phyloP scores from a whole-genome alignment of 2,113 vertebrate genomes.

The Zosterops japonicus region DNA sequence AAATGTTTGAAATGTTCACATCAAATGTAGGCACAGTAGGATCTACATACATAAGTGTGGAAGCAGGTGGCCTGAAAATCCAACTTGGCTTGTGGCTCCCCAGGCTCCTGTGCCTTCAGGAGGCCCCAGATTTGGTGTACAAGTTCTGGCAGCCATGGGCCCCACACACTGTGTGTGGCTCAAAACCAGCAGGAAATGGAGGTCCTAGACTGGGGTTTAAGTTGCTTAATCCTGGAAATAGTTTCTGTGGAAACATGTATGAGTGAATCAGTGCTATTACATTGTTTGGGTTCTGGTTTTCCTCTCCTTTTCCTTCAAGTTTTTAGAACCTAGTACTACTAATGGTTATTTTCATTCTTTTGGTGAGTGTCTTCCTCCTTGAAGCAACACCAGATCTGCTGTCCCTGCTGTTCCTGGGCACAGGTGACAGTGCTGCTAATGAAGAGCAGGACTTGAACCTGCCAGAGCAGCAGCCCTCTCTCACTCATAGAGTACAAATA shows the following conservation, averaged over 20 bases:
- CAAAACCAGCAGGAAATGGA: not conserved
- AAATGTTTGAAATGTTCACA: not conserved
- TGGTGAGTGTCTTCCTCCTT: not conserved
- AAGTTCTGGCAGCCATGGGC: not conserved
- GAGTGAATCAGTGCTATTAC: not conserved
- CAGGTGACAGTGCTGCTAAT: not conserved
- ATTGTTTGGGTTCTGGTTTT: not conserved
- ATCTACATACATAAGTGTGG: rapidly evolving
- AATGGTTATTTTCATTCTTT: not conserved
- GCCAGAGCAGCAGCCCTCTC: no score
- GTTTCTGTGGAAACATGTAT: not conserved
- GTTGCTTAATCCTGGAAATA: not conserved
- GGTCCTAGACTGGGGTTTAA: not conserved
- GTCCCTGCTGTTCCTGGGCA: not conserved
- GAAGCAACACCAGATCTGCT: not conserved
- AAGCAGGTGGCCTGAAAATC: not conserved
- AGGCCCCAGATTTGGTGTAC: not conserved
- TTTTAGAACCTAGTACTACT: not conserved
- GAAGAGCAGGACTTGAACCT: not conserved
- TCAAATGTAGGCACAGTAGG: rapidly evolving
- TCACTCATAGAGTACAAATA: not conserved
- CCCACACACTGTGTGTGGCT: not conserved
- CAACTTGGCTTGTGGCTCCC: not conserved
- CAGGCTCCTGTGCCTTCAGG: not conserved
- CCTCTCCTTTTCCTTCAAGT: not conserved